Base-by-base conservation (phyloP, 53 echinoderm and acorn worm species). In the Paracentrotus lividus region DNA sequence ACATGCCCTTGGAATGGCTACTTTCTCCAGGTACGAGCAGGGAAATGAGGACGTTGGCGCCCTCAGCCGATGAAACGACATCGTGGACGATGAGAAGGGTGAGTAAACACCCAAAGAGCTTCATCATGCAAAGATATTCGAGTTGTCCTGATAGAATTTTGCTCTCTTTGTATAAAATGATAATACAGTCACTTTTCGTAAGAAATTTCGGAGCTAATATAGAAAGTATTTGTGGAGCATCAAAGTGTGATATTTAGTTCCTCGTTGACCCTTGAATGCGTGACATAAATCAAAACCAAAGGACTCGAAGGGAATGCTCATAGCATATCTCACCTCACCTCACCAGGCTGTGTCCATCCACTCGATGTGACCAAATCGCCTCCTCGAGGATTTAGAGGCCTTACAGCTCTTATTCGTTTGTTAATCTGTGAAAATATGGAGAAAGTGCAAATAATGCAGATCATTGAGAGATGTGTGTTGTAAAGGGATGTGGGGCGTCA, bases 1-100 rank as follows among this genome's bases (percentile, higher is more conserved):
- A 49, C 66, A 90, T 42, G 18, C 68, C 54, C 23, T 53, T 43
- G 42, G 36, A 67, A 66, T 90, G 90, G 67, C 90, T 90, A 13
- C 36, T 43, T 3, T 40, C 32, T 9, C 42, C 27, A 5, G 90
- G 90, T 24, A 66, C 36, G 27, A 64, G 42, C 67, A 90, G 29
- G 43, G 90, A 43, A 9, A 90, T 9, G 66, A 90, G n/a, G 24
- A 90, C 68, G 26, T 90, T 44, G 3, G 68, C 90, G 23, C 76
- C 76, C 31, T 20, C 42, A 5, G 40, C 16, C 20, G 42, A 76
- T 20, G 76, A 36, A 21, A 76, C 21, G 2, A 42, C 42, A 21
- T 42, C 7, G 76, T 40, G 13, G 76, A 76, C 42, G 20, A 76
- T 42, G 76, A 42, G 18, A 2, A 76, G 20, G 1, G 76, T 32